Percentiles rank a stretch among this genome's conserved stretches.
phyloP scores from a whole-genome alignment of 2,797 vertebrate species.

The Miichthys miiuy region DNA sequence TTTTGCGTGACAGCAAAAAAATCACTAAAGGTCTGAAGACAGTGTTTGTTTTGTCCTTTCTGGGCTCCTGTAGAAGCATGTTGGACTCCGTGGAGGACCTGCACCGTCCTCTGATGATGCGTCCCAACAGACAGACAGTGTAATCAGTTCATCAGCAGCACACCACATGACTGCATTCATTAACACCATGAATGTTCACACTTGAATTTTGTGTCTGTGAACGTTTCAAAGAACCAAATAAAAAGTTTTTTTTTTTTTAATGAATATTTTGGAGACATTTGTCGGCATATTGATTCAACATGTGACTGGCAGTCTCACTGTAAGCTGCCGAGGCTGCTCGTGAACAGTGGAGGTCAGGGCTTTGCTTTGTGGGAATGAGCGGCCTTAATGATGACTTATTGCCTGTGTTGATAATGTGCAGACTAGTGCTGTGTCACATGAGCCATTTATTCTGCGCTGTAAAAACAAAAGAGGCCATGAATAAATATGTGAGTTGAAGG shows the following conservation, averaged over 20 bases:
- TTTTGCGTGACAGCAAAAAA: too few relatives aligned
- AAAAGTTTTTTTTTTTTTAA: background rate
- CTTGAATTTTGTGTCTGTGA: background rate
- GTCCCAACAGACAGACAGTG: background rate
- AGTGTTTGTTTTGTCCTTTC: too few relatives aligned
- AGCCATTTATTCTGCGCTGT: constrained; percentile 95
- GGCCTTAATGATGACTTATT: constrained; percentile 93
- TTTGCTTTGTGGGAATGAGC: constrained; percentile 91
- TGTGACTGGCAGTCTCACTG: constrained; percentile 3
- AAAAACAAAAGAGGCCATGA: constrained; percentile 94
- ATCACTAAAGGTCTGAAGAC: background rate
- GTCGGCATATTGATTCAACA: background rate
- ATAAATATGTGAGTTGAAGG: constrained; percentile 91
- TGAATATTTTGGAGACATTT: too few relatives aligned
- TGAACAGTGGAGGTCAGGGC: constrained; percentile 68
- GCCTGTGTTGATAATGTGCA: constrained; percentile 97
- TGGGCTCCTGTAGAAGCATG: too few relatives aligned
- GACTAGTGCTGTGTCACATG: constrained; percentile 91
- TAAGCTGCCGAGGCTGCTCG: background rate
- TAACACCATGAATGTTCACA: background rate
- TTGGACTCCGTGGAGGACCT: too few relatives aligned
- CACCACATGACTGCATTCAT: background rate
- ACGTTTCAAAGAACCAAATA: background rate
- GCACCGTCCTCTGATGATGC: background rate
- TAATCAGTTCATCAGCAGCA: background rate